Base-by-base conservation (phyloP, 1,140 invertebrate genomes). In the Chlorops oryzae region DNA sequence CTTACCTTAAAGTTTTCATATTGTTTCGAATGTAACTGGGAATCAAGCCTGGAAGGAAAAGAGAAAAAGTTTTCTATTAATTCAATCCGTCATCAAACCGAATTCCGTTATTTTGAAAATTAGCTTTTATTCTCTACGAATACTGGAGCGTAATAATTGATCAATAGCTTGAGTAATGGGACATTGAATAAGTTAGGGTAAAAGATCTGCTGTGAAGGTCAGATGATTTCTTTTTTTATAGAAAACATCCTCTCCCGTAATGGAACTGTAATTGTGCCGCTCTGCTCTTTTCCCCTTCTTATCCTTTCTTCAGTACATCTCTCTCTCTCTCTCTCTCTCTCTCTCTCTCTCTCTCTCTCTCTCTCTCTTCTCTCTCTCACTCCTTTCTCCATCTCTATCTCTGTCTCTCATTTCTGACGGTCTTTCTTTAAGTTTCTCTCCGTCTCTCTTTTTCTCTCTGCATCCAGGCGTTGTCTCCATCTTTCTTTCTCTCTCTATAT, bases 321-420 rank as follows among this genome's bases (percentile, higher is more conserved):
- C 17, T 18, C 44, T 24, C 28, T 45, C 51, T 54, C 51, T 7
- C 24, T 35, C 22, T n/a, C 35, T 25, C 41, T 41, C 41, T 34
- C 28, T 32, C 9, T 32, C 28, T 9, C 15, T 32, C 15, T 32
- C 28, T 32, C 28, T 32, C 9, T 9, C 28, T 10, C 15, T 32
- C 28, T 9, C 9, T 32, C 28, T 15, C 9, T 32, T 32, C 15
- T 9, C 28, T 9, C 15, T 32, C 28, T 32, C 28, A 32, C 15
- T 15, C 9, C 28, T 32, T 15, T 32, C 9, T 32, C 28, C 15
- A 10, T 32, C 28, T 32, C 28, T 32, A 9, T 32, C 28, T 32
- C 28, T 32, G 9, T 32, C 28, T 32, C 28, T 32, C 28, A 10
- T 32, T 32, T 15, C 15, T 15, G 9, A 9, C 9, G 9, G 9